Conservation (phyloP, 2,797 vertebrate species). For the Megaceryle alcyon region DNA sequence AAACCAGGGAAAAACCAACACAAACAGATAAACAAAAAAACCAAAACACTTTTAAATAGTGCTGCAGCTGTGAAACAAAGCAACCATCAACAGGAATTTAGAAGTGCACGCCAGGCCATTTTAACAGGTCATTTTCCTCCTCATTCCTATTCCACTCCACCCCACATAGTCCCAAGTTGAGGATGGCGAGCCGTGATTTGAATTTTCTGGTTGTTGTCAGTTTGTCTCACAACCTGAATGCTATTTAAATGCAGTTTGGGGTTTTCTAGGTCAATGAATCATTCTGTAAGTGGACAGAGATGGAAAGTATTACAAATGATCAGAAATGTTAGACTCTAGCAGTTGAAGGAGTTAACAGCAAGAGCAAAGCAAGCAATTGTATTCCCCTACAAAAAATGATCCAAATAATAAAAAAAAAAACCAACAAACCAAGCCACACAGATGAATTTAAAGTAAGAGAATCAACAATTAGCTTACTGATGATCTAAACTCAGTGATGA, state of each 20-base stretch:
- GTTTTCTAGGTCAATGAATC: constrained; percentile 76
- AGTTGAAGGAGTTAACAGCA: constrained; percentile 56
- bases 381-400: constrained; percentile 39
- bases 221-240: constrained; percentile 66
- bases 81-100: constrained; percentile 33
- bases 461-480: constrained; percentile 64
- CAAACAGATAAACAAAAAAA: constrained; percentile 35
- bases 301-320: constrained; percentile 56
- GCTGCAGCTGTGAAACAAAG: constrained; percentile 60
- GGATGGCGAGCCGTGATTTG: background rate
- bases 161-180: background rate
- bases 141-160: constrained; percentile 6
- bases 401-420: background rate
- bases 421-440: background rate
- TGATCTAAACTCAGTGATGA: constrained; percentile 50
- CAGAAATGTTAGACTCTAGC: constrained; percentile 60
- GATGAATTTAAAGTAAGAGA: constrained; percentile 31
- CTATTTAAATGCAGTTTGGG: constrained; percentile 68
- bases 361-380: constrained; percentile 55
- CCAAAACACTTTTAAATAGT: constrained; percentile 65
- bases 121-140: constrained; percentile 19
- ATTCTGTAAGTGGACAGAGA: constrained; percentile 65
- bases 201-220: constrained; percentile 56
- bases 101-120: background rate
- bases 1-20: constrained; percentile 17